Evolutionary conservation across 2,113 vertebrate genomes (phyloP), one percentile per base, ranked within the genome.

Genomic region (Formicarius rufipectus): DNA sequence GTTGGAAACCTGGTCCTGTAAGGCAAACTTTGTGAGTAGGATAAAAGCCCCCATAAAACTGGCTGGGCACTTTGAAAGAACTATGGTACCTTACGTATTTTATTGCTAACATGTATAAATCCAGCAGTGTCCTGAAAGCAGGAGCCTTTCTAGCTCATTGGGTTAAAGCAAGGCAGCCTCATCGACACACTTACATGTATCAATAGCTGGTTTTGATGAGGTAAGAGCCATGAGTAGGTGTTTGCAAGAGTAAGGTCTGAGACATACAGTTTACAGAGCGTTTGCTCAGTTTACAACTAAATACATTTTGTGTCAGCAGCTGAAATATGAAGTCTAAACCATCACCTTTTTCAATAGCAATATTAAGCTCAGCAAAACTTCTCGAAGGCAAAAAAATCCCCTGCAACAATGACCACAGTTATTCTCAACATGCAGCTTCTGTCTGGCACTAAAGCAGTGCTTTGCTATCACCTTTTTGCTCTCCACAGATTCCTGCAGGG

Each of bases 201-300:
- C 85, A 94, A 82, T 49, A 90, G 58, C 71, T 69, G 79, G 42
- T 47, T 93, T 87, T 74, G 64, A 80, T 91, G 90, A 95, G 47
- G 60, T 75, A 88, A 72, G 75, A 79, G 7, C 50, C 33, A 20
- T 24, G 37, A 90, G 52, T n/a, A 71, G 59, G 49, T 79, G 63
- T 83, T 93, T 90, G 90, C 67, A 92, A 56, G 58, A 58, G 22
- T 28, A 62, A 75, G 39, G 53, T 40, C 74, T 67, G 56, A 84
- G 39, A 81, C 31, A 30, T 2, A 27, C 2, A 5, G 47, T 88
- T 86, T 73, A 78, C 42, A 81, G 52, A 84, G 87, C 89, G 91
- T 96, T 96, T 95, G 79, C 60, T 89, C 84, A 74, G 78, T 95
- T 97, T 91, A 93, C 72, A 96, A 49, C 68, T 84, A 80, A 97